These are phyloP conservation scores for Perithous albicinctus DNA, from an alignment of 2,888 invertebrate species.

Conservation along the genomic window DNA sequence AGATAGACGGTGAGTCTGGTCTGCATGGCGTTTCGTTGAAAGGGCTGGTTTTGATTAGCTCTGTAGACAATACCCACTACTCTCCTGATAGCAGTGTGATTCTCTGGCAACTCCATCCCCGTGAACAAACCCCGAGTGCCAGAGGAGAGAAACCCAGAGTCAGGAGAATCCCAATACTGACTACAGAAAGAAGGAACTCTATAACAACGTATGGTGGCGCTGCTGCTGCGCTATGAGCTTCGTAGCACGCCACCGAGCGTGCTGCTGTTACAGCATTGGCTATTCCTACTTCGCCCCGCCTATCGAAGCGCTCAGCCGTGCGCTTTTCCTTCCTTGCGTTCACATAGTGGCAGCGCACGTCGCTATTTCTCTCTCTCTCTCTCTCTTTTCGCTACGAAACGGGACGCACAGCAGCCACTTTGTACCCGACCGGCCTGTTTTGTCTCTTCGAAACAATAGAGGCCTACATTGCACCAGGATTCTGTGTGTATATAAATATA, in stretches of 20 bases:
- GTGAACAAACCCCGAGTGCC: slow-evolving; percentile 28
- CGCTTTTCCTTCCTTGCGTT: not conserved
- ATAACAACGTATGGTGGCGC: slow-evolving; percentile 45
- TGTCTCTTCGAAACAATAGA: slow-evolving; percentile 83
- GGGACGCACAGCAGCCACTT: slow-evolving; percentile 83
- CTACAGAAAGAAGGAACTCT: slow-evolving; percentile 37
- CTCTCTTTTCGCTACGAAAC: slow-evolving; percentile 74
- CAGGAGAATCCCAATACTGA: slow-evolving; percentile 23
- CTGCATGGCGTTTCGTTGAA: slow-evolving; percentile 81
- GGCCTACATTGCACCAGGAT: slow-evolving; percentile 75
- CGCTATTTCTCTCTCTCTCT: slow-evolving; percentile 69
- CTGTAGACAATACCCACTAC: slow-evolving; percentile 84
- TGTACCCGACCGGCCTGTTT: slow-evolving; percentile 83
- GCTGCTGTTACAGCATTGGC: slow-evolving; percentile 35
- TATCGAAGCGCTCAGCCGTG: not conserved
- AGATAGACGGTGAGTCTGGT: slow-evolving; percentile 42
- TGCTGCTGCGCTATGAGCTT: slow-evolving; percentile 38
- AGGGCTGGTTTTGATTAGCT: slow-evolving; percentile 85
- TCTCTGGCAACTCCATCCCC: slow-evolving; percentile 62
- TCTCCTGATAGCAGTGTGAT: slow-evolving; percentile 65
- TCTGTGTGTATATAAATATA: slow-evolving; percentile 11
- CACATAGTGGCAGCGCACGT: not conserved
- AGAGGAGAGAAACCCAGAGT: slow-evolving; percentile 31
- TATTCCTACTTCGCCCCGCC: slow-evolving; percentile 7
- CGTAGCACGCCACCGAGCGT: slow-evolving; percentile 22